Percentiles rank a stretch among this genome's conserved stretches.
phyloP scores from a whole-genome alignment of 2,888 invertebrate genomes.

The Athalia circularis region DNA sequence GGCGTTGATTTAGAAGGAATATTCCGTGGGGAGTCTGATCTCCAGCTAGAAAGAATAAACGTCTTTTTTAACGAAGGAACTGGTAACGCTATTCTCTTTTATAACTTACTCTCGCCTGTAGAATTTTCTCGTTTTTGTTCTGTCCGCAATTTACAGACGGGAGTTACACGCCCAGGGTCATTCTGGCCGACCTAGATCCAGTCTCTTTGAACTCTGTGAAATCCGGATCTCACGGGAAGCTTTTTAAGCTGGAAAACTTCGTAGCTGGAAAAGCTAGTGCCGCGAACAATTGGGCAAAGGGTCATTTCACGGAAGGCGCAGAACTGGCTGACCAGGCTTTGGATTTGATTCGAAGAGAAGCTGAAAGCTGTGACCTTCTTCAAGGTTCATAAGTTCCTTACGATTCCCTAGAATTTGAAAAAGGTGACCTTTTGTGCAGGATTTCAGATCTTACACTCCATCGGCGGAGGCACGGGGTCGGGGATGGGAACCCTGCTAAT shows the following conservation, averaged over 20 bases:
- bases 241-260: conserved; percentile 81
- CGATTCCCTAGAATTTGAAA: not conserved
- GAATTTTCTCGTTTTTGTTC: not conserved
- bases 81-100: conserved; percentile 54
- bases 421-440: not conserved
- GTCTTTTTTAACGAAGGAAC: conserved; percentile 78
- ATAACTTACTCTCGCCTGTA: not conserved
- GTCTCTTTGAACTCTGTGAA: conserved; percentile 83
- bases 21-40: conserved; percentile 77
- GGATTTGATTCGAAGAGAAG: conserved; percentile 90
- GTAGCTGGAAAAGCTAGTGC: conserved; percentile 76
- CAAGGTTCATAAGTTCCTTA: conserved; percentile 76
- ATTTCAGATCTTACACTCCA: conserved; percentile 91
- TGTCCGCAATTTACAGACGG: not conserved
- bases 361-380: conserved; percentile 94
- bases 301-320: conserved; percentile 95
- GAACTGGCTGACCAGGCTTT: conserved; percentile 89
- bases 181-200: conserved; percentile 81
- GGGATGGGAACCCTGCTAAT: conserved; percentile 90
- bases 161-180: conserved; percentile 77
- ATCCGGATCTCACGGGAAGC: conserved; percentile 79
- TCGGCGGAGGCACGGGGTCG: conserved; percentile 86
- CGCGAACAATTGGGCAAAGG: conserved; percentile 79
- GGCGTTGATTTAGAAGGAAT: conserved; percentile 77
- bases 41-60: conserved; percentile 78